Percentiles rank a stretch among this genome's conserved stretches.
Conservation (phyloP, 2,113 vertebrate genomes). For the Cryptomyrus ogoouensis region DNA sequence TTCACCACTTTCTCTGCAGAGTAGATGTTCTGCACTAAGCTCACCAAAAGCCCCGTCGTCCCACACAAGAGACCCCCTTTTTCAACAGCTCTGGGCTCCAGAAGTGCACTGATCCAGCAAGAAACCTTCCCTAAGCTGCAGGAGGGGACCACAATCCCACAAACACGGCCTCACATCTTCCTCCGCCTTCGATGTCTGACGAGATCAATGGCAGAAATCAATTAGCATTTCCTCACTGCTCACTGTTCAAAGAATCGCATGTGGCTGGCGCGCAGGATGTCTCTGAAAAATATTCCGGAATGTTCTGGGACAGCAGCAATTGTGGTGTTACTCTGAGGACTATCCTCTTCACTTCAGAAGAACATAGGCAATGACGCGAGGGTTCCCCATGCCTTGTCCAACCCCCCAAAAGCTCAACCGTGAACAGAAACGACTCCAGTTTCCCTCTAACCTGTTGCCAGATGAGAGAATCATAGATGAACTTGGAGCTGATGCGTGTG, state of each 20-base stretch:
- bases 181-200: too few species aligned
- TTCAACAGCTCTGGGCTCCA: constrained; percentile 36
- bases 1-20: constrained; percentile 18
- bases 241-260: background rate
- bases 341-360: constrained; percentile 18
- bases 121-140: background rate
- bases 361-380: constrained; percentile 6
- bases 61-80: constrained; percentile 20
- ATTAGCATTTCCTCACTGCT: background rate
- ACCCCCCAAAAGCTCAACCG: background rate
- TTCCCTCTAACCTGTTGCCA: background rate
- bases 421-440: background rate
- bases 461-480: background rate
- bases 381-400: background rate
- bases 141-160: background rate
- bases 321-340: background rate
- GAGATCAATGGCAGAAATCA: background rate
- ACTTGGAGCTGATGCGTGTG: background rate
- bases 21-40: constrained; percentile 4
- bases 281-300: background rate
- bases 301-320: background rate
- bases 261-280: background rate
- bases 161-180: background rate
- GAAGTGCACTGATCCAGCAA: constrained; percentile 13
- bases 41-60: constrained; percentile 24